Evolutionary conservation across 2,113 vertebrate genomes (phyloP), one percentile per base, ranked within the genome.

Genomic region (Hypocryptadius cinnamomeus): DNA sequence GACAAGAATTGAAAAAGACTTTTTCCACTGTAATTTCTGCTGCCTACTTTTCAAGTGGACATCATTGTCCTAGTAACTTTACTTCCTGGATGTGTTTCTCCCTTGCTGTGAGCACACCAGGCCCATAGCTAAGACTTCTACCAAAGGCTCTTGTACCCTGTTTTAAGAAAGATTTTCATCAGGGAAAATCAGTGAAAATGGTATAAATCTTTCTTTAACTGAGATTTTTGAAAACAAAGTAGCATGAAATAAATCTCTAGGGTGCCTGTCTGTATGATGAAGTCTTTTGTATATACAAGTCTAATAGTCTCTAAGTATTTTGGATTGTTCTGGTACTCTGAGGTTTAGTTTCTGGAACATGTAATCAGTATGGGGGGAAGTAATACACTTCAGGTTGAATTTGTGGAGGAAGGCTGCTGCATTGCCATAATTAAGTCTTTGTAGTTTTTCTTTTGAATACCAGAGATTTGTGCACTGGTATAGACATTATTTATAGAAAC

Each of bases 401-500:
- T 85, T 90, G 59, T 93, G 85, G 51, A 73, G 72, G 60, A 87
- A 73, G 64, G 22, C 21, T 80, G 68, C 68, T 86, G 76, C 24
- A 10, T 54, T 91, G 82, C 88, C 11, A 3, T 95, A 59, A 93
- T 85, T 83, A 83, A 90, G n/a, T 84, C 45, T 87, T 91, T 89
- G 37, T 79, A 95, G 74, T 76, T 94, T 89, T 94, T 82, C 63
- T 92, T 85, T 92, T 2, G 5, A 69, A 91, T 92, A 61, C 66
- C 50, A 79, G 78, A 44, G 44, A 44, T 85, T 72, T 89, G n/a
- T 85, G 59, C 71, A n/a, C 78, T 65, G 42, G 20, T 89, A 65
- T 85, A 77, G 78, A 39, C 59, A 79, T 92, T 85, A 94, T 92
- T 96, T 95, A 89, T 91, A 91, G 93, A 69, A 92, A 77, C 68